Conservation (phyloP, 2,888 invertebrate genomes). For the Malachius bipustulatus region DNA sequence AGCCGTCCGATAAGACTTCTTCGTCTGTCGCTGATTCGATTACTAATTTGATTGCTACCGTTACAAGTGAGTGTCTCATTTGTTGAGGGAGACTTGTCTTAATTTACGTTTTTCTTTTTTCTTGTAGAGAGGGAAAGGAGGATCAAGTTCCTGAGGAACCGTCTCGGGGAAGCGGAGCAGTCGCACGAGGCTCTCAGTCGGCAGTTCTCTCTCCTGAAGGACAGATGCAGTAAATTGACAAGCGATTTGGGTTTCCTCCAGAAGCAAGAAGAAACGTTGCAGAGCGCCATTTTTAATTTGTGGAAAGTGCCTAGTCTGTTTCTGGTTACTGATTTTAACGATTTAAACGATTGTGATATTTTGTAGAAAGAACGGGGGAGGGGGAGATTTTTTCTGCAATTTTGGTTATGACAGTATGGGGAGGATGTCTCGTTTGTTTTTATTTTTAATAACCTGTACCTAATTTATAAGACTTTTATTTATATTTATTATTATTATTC, state of each 20-base stretch:
- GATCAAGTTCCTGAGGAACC: slow-evolving; percentile 29
- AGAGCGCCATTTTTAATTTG: slow-evolving; percentile 29
- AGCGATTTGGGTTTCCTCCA: slow-evolving; percentile 27
- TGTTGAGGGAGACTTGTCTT: too few relatives aligned
- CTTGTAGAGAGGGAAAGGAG: slow-evolving; percentile 35
- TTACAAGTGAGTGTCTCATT: slow-evolving; percentile 34
- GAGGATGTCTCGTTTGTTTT: too few relatives aligned
- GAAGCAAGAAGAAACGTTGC: slow-evolving; percentile 30
- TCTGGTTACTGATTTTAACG: slow-evolving; percentile 26
- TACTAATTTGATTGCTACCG: slow-evolving; percentile 28
- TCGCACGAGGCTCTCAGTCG: slow-evolving; percentile 29
- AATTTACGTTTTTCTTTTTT: slow-evolving; percentile 4
- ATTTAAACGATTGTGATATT: slow-evolving; percentile 1
- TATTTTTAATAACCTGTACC: too few relatives aligned
- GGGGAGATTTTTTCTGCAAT: too few relatives aligned
- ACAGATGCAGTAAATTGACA: slow-evolving; percentile 29
- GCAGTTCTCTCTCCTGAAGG: slow-evolving; percentile 30
- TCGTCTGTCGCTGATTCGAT: slow-evolving; percentile 32
- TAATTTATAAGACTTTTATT: too few relatives aligned
- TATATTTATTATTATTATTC: too few relatives aligned
- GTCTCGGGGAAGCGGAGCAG: slow-evolving; percentile 28
- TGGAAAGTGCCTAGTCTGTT: slow-evolving; percentile 37
- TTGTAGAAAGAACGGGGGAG: too few relatives aligned
- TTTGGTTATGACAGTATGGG: too few relatives aligned
- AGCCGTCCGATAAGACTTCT: slow-evolving; percentile 7